Evolutionary conservation across 2,113 vertebrate genomes (phyloP), one percentile per base, ranked within the genome.

Genomic region (Psilopsiagon aymara): DNA sequence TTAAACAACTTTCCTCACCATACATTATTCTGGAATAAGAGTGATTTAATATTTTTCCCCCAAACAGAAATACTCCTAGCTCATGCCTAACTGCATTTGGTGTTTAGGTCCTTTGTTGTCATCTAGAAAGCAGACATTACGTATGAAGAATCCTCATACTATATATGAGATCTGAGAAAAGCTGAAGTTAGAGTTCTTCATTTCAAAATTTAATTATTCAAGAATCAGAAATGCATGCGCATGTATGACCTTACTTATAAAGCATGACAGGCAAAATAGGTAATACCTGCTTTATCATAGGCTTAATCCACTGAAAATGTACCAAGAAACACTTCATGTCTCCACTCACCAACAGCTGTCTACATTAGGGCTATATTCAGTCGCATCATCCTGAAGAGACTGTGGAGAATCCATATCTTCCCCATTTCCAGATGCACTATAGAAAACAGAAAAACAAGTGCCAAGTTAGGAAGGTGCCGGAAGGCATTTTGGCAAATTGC

Each of bases 351-450:
- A 97, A 27, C 97, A 98, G 3, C 97, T 98, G 31, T 98, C 98
- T 6, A 94, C 96, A 1, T 98, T 98, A 16, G 98, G 98, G 4
- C 97, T 98, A 2, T 98, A 98, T 33, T 98, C 98, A 53, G 98
- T 98, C 18, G 94, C 96, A 7, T 98, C 98, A 59, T 98, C 98
- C 84, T 98, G 98, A 55, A 98, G 97, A 52, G 98, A 98, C 51
- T 98, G 98, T 1, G 98, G 98, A 23, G 98, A 98, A 77, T 98
- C 98, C 97, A 98, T 98, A 90, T 98, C 98, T 13, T 98, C 98
- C 52, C 98, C 98, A 44, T 98, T 98, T 63, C 96, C 97, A 81
- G 97, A 96, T 5, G 97, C 35, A 60, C 98, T 98, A n/a, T 0
- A 59, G 44, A 51, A 44, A 70, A 76, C 14, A 92, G 46, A 82